Conservation (phyloP, 2,888 invertebrate genomes). For the Chrysolina americana region DNA sequence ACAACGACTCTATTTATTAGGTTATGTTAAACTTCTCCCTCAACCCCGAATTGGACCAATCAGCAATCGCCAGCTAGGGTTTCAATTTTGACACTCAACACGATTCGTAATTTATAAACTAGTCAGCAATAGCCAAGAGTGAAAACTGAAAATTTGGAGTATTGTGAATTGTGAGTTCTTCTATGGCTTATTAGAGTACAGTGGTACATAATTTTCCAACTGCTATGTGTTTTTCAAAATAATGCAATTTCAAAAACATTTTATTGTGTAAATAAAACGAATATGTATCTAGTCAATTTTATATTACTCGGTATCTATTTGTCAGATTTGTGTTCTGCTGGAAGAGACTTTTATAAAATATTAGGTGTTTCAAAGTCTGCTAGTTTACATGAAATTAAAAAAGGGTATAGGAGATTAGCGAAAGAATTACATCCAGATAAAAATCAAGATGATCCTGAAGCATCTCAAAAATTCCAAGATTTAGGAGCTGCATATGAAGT, state of each 20-base stretch:
- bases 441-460: conserved; percentile 93
- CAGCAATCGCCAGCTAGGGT: conserved; percentile 4
- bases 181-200: too few species aligned
- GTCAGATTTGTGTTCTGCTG: conserved; percentile 70
- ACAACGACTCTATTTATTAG: background rate
- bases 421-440: conserved; percentile 98
- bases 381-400: conserved; percentile 95
- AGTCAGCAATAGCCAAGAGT: too few species aligned
- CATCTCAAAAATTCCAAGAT: conserved; percentile 95
- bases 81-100: background rate
- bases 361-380: conserved; percentile 89
- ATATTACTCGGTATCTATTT: conserved; percentile 55
- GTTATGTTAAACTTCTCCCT: background rate
- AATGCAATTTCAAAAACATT: background rate
- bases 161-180: too few species aligned
- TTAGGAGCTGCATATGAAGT: conserved; percentile 97
- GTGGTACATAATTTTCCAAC: too few species aligned
- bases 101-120: background rate
- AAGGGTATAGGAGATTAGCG: conserved; percentile 95
- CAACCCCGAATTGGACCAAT: conserved; percentile 10
- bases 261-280: conserved; percentile 32
- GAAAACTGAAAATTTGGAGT: too few species aligned
- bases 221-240: background rate
- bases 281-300: conserved; percentile 42
- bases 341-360: conserved; percentile 95